These are phyloP conservation scores for Aphis craccivora DNA, from an alignment of 1,140 invertebrate species.

Conservation along the genomic window DNA sequence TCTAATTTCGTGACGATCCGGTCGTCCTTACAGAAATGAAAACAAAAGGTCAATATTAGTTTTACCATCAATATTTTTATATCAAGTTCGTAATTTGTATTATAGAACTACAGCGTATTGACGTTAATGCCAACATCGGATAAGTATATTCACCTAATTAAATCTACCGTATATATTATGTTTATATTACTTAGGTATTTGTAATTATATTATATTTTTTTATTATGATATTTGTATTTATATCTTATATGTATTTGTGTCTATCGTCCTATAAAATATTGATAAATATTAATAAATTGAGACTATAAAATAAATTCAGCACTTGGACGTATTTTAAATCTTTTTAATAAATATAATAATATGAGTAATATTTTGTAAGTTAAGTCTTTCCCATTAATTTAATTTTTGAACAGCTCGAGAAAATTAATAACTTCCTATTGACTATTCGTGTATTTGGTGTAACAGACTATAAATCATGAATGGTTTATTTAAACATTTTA, in stretches of 20 bases:
- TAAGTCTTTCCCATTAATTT: neutral
- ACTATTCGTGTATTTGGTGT: neutral
- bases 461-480: neutral
- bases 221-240: too few relatives aligned
- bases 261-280: neutral
- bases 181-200: neutral
- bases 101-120: neutral
- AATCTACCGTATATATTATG: neutral
- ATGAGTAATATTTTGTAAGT: neutral
- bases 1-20: slow-evolving; percentile 16
- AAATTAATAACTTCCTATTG: neutral
- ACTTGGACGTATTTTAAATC: neutral
- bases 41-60: slow-evolving; percentile 3
- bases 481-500: neutral
- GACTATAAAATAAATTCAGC: neutral
- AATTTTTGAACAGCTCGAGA: neutral
- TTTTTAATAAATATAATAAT: neutral
- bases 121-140: neutral
- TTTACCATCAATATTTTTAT: neutral
- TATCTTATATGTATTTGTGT: too few relatives aligned
- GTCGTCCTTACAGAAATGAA: slow-evolving; percentile 17
- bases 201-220: too few relatives aligned
- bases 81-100: neutral
- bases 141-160: neutral
- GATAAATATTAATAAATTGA: too few relatives aligned